A percentile compares a stretch with the other conserved stretches of the same genome.
Evolutionary conservation across 1,140 invertebrate genomes (phyloP).

Genomic region (Diachasmimorpha longicaudata): DNA sequence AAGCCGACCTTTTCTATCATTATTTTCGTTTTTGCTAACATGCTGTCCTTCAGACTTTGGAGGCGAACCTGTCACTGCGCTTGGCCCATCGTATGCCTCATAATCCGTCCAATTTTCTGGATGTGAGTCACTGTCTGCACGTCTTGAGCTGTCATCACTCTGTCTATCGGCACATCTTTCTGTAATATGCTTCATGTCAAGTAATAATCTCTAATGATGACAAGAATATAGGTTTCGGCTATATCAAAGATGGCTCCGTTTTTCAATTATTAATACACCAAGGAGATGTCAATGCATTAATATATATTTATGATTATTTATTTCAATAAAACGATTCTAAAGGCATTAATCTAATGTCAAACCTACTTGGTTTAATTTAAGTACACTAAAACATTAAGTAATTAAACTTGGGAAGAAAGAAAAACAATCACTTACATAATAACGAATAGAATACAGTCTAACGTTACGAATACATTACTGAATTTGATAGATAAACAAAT

Average conservation of each 20-base stretch:
- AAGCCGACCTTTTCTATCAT: constrained; percentile 49
- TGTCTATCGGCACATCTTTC: constrained; percentile 64
- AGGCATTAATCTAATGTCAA: no score
- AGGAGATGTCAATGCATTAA: not conserved
- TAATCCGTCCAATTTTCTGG: constrained; percentile 68
- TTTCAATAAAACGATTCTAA: no score
- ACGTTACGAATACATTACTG: not conserved
- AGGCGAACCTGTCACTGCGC: constrained; percentile 57
- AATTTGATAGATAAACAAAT: constrained; percentile 5
- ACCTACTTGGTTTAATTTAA: not conserved
- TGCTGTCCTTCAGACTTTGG: constrained; percentile 51
- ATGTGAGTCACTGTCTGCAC: constrained; percentile 70
- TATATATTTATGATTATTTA: no score
- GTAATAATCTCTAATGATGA: not conserved
- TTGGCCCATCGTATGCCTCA: constrained; percentile 66
- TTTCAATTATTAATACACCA: not conserved
- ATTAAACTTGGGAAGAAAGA: not conserved
- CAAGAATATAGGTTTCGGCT: no score
- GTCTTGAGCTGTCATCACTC: constrained; percentile 70
- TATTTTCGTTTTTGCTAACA: constrained; percentile 39
- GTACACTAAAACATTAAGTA: not conserved
- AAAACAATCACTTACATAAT: not conserved
- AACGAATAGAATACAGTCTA: not conserved
- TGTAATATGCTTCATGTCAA: constrained; percentile 44
- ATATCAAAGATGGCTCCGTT: no score